Evolutionary conservation across 2,797 vertebrate genomes (phyloP).

Genomic region (Pogonophryne albipinna): DNA sequence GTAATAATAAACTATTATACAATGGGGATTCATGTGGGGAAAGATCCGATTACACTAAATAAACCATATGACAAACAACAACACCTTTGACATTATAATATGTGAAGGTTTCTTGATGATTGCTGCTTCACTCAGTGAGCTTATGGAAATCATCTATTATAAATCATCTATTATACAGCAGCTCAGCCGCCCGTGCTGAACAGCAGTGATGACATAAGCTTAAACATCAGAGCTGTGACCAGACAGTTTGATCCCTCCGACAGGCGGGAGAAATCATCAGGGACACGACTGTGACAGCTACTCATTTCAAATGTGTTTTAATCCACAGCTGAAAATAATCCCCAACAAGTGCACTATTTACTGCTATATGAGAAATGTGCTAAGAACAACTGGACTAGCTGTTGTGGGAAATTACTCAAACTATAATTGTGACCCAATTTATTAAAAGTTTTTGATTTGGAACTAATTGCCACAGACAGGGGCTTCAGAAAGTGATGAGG

Average conservation of each 20-base stretch:
- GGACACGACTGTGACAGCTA: constrained; percentile 13
- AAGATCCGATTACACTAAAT: constrained; percentile 43
- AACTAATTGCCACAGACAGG: not conserved
- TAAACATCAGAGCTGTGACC: constrained; percentile 14
- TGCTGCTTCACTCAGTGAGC: not conserved
- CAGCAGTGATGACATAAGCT: constrained; percentile 29
- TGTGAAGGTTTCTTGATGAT: constrained; percentile 1
- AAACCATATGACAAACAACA: constrained; percentile 31
- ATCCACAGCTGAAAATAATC: constrained; percentile 7
- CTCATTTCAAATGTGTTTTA: constrained; percentile 17
- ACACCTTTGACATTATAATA: constrained; percentile 31
- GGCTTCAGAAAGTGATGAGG: not conserved
- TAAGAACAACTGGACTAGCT: not conserved
- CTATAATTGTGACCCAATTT: not conserved
- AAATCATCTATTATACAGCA: constrained; percentile 45
- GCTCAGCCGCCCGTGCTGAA: constrained; percentile 20
- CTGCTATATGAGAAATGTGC: not conserved
- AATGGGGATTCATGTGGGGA: not conserved
- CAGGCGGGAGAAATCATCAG: constrained; percentile 3
- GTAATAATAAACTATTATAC: not conserved
- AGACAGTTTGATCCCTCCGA: constrained; percentile 12
- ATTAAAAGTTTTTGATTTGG: not conserved
- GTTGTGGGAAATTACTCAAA: constrained; percentile 5
- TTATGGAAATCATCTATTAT: constrained; percentile 43
- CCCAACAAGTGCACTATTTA: not conserved